Evolutionary conservation across 2,797 vertebrate species (phyloP).

Genomic region (Allobates femoralis): DNA sequence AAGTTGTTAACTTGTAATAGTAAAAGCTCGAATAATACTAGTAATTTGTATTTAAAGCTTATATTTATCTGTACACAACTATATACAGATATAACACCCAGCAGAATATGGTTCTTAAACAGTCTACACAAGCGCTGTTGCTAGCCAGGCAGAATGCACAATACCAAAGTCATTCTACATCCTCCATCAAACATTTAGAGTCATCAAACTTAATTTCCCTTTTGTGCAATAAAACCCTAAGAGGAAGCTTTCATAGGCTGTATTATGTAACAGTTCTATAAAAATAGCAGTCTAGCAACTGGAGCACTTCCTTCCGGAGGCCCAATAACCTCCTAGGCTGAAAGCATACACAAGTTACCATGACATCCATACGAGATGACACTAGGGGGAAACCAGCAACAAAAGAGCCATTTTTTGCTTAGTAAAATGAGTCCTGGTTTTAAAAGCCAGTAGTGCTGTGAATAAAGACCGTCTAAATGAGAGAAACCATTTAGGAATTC

Average conservation of each 20-base stretch:
- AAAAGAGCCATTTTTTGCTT: constrained; percentile 82
- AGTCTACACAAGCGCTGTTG: constrained; percentile 73
- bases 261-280: constrained; percentile 83
- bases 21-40: neutral
- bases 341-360: constrained; percentile 80
- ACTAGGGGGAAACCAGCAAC: constrained; percentile 77
- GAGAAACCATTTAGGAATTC: constrained; percentile 75
- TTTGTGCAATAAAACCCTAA: constrained; percentile 83
- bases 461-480: constrained; percentile 72
- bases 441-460: constrained; percentile 74
- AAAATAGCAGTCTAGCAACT: constrained; percentile 79
- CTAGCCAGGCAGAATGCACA: constrained; percentile 69
- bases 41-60: neutral
- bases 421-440: constrained; percentile 79
- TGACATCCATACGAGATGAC: constrained; percentile 82
- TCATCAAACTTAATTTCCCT: constrained; percentile 88
- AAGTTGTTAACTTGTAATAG: neutral
- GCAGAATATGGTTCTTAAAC: constrained; percentile 69
- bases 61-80: constrained; percentile 52
- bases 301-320: constrained; percentile 85
- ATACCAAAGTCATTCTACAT: constrained; percentile 79
- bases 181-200: constrained; percentile 78
- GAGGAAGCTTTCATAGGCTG: constrained; percentile 81
- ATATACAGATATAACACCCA: constrained; percentile 68
- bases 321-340: constrained; percentile 82